Evolutionary conservation across 2,113 vertebrate genomes (phyloP).

Genomic region (Terrapene triunguis): DNA sequence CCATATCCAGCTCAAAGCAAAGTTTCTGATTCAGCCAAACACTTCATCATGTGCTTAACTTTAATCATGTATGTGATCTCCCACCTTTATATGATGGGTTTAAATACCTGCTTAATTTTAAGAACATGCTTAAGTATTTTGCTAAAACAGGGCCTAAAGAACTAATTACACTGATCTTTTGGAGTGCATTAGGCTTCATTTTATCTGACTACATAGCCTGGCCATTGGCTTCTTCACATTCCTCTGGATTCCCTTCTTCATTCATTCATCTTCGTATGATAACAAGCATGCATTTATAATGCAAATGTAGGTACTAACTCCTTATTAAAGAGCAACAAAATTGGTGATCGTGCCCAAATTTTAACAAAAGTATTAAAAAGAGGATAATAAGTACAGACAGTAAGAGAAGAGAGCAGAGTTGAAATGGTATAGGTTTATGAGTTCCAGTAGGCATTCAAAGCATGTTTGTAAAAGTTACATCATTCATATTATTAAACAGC

Average conservation of each 20-base stretch:
- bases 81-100: neutral
- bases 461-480: neutral
- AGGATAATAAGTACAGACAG: neutral
- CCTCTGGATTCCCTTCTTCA: neutral
- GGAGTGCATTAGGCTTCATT: neutral
- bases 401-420: neutral
- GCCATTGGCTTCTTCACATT: neutral
- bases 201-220: neutral
- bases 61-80: neutral
- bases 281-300: neutral
- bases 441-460: neutral
- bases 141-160: accelerated
- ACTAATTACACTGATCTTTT: neutral
- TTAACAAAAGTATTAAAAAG: neutral
- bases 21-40: neutral
- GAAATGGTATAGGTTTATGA: neutral
- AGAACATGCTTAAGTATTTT: neutral
- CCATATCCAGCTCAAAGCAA: neutral
- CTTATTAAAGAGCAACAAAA: neutral
- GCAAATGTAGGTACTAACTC: neutral
- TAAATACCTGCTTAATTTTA: neutral
- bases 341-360: neutral
- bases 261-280: neutral
- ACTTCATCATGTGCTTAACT: neutral
- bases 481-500: neutral